Conservation (phyloP, 2,113 vertebrate genomes). For the Mesocricetus auratus region DNA sequence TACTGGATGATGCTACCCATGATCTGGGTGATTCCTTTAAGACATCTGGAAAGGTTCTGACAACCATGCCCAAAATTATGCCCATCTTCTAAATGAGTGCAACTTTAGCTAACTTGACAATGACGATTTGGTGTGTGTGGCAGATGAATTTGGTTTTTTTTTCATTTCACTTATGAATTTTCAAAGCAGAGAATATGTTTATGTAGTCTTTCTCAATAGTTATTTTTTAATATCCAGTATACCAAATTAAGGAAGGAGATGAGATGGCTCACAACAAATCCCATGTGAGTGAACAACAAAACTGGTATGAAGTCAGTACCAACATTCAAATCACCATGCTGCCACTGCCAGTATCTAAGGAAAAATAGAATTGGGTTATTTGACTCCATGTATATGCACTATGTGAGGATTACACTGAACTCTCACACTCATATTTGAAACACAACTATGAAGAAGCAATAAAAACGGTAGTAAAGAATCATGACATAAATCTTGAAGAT, state of each 20-base stretch:
- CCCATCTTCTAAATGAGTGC: not conserved
- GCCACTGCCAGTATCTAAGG: not conserved
- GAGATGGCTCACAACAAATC: not conserved
- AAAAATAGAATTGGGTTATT: conserved; percentile 9
- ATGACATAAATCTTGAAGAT: conserved; percentile 27
- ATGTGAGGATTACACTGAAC: conserved; percentile 58
- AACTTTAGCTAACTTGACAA: not conserved
- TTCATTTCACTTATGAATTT: not conserved
- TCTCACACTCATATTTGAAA: conserved; percentile 47
- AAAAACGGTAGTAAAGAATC: conserved; percentile 26
- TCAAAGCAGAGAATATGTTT: not conserved
- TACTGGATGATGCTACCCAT: not conserved
- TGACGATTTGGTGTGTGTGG: not conserved
- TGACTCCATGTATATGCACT: conserved; percentile 30
- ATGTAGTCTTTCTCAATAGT: not conserved
- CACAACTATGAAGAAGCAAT: conserved; percentile 60
- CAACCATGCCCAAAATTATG: not conserved
- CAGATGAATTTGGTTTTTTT: conserved; percentile 13
- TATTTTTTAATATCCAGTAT: not conserved
- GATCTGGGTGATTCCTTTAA: not conserved
- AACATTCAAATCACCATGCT: not conserved
- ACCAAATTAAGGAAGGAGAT: not conserved
- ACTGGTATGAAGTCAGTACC: not conserved
- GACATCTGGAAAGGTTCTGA: not conserved
- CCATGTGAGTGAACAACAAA: conserved; percentile 32